Conservation (phyloP, 2,888 invertebrate genomes). For the Gymnosoma rotundatum region DNA sequence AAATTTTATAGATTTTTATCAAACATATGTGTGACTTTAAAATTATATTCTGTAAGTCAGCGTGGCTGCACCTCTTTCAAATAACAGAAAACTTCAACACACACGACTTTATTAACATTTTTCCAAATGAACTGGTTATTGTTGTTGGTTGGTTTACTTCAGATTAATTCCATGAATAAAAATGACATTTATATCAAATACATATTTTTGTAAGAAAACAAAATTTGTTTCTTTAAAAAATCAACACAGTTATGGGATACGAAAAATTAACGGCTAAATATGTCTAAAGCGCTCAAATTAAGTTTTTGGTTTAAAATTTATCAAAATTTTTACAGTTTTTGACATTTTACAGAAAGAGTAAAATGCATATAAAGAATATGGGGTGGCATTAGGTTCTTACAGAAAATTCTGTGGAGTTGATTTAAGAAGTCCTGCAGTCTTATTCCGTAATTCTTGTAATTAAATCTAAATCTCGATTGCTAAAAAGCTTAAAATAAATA, state of each 20-base stretch:
- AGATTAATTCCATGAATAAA: slow-evolving; percentile 64
- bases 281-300: neutral
- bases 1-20: slow-evolving; percentile 54
- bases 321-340: slow-evolving; percentile 42
- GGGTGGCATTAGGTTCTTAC: neutral
- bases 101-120: slow-evolving; percentile 21
- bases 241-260: slow-evolving; percentile 54
- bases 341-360: neutral
- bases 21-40: slow-evolving; percentile 31
- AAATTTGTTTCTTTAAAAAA: neutral
- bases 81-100: slow-evolving; percentile 20
- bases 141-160: neutral
- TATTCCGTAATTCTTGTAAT: no score
- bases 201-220: slow-evolving; percentile 6
- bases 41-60: slow-evolving; percentile 9
- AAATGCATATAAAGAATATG: neutral
- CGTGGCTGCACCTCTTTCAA: slow-evolving; percentile 57
- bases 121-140: slow-evolving; percentile 58
- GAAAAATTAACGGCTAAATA: slow-evolving; percentile 66
- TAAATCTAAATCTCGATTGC: no score
- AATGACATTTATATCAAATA: slow-evolving; percentile 62
- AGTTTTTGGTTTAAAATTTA: slow-evolving; percentile 35
- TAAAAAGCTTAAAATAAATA: no score
- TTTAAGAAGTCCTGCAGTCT: no score
- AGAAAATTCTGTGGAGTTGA: no score